phyloP scores from a whole-genome alignment of 2,113 vertebrate species.

The Rhea americana region DNA sequence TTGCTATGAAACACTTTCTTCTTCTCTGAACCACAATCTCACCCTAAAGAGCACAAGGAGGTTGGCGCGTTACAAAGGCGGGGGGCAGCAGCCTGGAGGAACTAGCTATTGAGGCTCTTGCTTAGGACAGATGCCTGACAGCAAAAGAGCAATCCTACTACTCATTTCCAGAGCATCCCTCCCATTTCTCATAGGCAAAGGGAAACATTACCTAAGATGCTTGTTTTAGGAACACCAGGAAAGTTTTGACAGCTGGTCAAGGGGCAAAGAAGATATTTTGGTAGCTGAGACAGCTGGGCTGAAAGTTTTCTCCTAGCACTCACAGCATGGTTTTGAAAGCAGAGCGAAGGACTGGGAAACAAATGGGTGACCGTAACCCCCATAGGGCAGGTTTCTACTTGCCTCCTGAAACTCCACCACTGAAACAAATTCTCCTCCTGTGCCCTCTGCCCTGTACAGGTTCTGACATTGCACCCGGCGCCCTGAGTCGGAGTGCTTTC shows the following conservation, averaged over 20 bases:
- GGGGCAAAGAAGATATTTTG: conserved; percentile 51
- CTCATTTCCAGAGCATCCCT: not conserved
- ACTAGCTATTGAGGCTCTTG: not conserved
- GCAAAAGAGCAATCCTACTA: fast-evolving
- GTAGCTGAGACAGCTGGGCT: conserved; percentile 40
- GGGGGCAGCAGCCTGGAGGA: not conserved
- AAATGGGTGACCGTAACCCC: conserved; percentile 20
- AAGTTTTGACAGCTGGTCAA: conserved; percentile 59
- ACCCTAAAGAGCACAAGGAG: not conserved
- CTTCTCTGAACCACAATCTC: not conserved
- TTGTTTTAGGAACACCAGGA: not conserved
- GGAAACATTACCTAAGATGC: not conserved
- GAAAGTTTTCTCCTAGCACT: conserved; percentile 8
- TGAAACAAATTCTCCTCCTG: not conserved
- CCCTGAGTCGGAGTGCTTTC: fast-evolving
- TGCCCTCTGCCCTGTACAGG: not conserved
- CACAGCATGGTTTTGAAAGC: conserved; percentile 28
- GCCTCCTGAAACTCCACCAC: not conserved
- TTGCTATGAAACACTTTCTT: not conserved
- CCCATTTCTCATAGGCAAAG: not conserved
- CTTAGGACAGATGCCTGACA: not conserved
- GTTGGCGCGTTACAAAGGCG: not conserved
- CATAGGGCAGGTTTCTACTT: not conserved
- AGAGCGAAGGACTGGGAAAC: not conserved
- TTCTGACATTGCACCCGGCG: not conserved